Base-by-base conservation (phyloP, 2,797 vertebrate species). In the Lepus townsendii region DNA sequence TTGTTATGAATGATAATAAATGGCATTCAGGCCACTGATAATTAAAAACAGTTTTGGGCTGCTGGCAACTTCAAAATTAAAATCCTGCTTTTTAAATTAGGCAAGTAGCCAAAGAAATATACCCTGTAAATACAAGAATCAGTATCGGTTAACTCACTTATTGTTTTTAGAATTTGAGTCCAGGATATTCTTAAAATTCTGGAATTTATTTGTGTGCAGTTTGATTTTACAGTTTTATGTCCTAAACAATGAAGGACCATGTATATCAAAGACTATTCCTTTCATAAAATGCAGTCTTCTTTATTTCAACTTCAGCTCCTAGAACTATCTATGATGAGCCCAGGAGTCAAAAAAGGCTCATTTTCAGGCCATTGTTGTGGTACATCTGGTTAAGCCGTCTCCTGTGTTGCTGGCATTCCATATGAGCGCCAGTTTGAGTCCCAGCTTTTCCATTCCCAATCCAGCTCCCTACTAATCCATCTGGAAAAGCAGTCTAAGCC, bases 51-150 rank as follows among this genome's bases (percentile, higher is more conserved):
- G 24, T 71, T 88, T 52, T 75, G 82, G 42, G 73, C 17, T 19
- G 14, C 76, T 27, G 66, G 47, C 62, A 82, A 93, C 54, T 83
- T 91, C 65, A 82, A 52, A 93, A 85, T 91, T 88, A 95, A 91
- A 78, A 77, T 78, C 12, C 20, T n/a, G 76, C 35, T 71, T 83
- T 76, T 87, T 69, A 87, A 13, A 14, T 26, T 72, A 47, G 71
- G 14, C 30, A 66, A 79, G 22, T 30, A 75, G 14, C 26, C 52
- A 87, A 73, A 52, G 20, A 73, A 80, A 85, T 30, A 30, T 16
- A 71, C 32, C 30, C 60, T 50, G 9, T 72, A 77, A 63, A 89
- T 69, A 57, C 66, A 78, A 35, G 95, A 86, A 78, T 73, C 6
- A 42, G 30, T 60, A 79, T 26, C 22, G 57, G 50, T 78, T 42